Evolutionary conservation across 2,113 vertebrate genomes (phyloP).

Genomic region (Marmota flaviventris): DNA sequence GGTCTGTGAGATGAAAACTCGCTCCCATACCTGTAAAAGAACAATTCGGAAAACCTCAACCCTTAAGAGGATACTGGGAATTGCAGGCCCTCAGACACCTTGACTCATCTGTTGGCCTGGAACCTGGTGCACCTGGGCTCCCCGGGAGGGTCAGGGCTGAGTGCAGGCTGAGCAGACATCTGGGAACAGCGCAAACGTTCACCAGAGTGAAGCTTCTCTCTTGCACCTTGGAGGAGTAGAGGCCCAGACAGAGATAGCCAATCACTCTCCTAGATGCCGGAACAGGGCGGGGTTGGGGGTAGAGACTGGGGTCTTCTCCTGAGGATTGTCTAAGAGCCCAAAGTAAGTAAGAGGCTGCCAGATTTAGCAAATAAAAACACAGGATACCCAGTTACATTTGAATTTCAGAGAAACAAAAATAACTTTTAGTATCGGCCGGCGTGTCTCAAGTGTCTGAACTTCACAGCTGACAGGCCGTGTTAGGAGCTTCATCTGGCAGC

Average conservation of each 20-base stretch:
- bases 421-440: fast-evolving
- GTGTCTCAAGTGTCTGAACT: neutral
- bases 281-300: no score
- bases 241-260: fast-evolving
- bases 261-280: fast-evolving
- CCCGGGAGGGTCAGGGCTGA: neutral
- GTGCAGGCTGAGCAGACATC: fast-evolving
- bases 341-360: neutral
- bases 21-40: neutral
- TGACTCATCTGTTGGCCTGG: neutral
- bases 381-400: neutral
- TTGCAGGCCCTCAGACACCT: neutral
- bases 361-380: neutral
- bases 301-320: neutral
- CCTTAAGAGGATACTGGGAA: neutral
- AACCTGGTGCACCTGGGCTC: fast-evolving
- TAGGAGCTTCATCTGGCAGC: neutral
- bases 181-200: fast-evolving
- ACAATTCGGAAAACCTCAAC: neutral
- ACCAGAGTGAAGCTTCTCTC: neutral
- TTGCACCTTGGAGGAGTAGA: neutral
- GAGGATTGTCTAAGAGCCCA: fast-evolving
- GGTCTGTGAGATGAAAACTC: neutral
- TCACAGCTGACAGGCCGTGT: neutral
- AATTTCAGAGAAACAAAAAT: neutral